These are phyloP conservation scores for Pantherophis alleghaniensis DNA, from an alignment of 2,797 vertebrate species.

Conservation along the genomic window DNA sequence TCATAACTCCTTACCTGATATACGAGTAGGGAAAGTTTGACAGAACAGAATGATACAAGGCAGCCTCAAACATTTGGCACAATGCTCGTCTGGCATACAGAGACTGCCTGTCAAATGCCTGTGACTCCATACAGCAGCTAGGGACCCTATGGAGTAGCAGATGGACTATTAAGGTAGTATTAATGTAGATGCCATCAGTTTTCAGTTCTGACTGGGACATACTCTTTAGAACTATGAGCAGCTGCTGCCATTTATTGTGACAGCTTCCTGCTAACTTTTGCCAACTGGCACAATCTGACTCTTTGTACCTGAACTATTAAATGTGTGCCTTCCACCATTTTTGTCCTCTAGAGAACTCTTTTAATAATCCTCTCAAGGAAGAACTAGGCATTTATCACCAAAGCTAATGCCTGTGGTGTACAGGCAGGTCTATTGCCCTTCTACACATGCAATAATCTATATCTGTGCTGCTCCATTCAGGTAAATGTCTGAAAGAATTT, in stretches of 20 bases:
- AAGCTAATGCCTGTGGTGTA: slow-evolving; percentile 70
- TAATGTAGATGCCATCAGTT: slow-evolving; percentile 99
- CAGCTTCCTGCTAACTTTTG: slow-evolving; percentile 99
- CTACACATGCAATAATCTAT: slow-evolving; percentile 47
- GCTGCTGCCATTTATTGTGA: slow-evolving; percentile 99
- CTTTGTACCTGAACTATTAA: slow-evolving; percentile 92
- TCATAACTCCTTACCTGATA: slow-evolving; percentile 84
- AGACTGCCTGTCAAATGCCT: slow-evolving; percentile 99
- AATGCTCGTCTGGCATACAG: slow-evolving; percentile 95
- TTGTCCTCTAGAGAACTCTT: slow-evolving; percentile 76
- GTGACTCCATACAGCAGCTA: slow-evolving; percentile 98
- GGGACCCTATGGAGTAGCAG: slow-evolving; percentile 99
- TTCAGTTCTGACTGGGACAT: slow-evolving; percentile 99
- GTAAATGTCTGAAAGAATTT: slow-evolving; percentile 25
- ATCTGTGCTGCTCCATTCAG: background rate
- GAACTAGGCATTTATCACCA: slow-evolving; percentile 74
- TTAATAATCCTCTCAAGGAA: slow-evolving; percentile 79
- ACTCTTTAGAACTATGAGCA: slow-evolving; percentile 99
- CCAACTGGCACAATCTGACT: slow-evolving; percentile 97
- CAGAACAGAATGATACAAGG: slow-evolving; percentile 95
- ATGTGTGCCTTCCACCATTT: slow-evolving; percentile 85
- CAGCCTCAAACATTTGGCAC: slow-evolving; percentile 99
- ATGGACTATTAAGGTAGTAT: slow-evolving; percentile 99
- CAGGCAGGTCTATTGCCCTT: slow-evolving; percentile 64
- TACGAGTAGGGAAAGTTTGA: slow-evolving; percentile 90